These are phyloP conservation scores for Salvelinus fontinalis DNA, from an alignment of 2,113 vertebrate genomes.

Conservation along the genomic window DNA sequence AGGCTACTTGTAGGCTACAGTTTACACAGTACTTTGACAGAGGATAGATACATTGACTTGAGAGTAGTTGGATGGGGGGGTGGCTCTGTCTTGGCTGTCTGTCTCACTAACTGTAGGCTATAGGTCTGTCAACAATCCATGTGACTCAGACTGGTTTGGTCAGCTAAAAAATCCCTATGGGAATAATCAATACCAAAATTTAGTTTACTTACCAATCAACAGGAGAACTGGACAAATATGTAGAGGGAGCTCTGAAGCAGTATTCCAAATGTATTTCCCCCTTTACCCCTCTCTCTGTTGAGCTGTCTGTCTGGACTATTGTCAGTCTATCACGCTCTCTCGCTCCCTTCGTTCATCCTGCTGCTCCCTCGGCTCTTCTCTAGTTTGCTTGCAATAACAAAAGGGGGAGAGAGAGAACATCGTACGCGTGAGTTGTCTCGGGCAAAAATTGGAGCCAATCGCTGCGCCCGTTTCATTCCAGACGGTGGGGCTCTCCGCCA, in stretches of 20 bases:
- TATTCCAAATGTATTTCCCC: constrained; percentile 13
- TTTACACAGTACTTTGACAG: no score
- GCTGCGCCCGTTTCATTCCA: constrained; percentile 20
- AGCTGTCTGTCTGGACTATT: constrained; percentile 2
- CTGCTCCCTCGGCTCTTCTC: constrained; percentile 13
- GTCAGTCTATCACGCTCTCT: constrained; percentile 27
- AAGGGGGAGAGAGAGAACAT: constrained; percentile 12
- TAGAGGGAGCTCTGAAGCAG: neutral
- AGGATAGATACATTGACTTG: neutral
- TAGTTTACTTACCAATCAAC: constrained; percentile 26
- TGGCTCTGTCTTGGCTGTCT: neutral
- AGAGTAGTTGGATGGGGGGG: neutral
- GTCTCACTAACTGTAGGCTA: neutral
- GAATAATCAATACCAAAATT: neutral
- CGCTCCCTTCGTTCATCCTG: constrained; percentile 31
- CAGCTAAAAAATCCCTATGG: neutral
- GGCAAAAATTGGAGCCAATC: constrained; percentile 34
- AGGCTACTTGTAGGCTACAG: no score
- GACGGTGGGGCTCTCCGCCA: constrained; percentile 16
- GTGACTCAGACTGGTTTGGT: neutral
- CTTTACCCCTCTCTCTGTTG: constrained; percentile 21
- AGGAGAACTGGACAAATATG: constrained; percentile 9
- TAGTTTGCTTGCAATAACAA: constrained; percentile 41
- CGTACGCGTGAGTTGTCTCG: constrained; percentile 16
- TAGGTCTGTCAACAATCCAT: neutral